These are phyloP conservation scores for Diacarnus erythraeanus DNA, from an alignment of 37 sponge, comb jelly and placozoan species.

Conservation along the genomic window DNA sequence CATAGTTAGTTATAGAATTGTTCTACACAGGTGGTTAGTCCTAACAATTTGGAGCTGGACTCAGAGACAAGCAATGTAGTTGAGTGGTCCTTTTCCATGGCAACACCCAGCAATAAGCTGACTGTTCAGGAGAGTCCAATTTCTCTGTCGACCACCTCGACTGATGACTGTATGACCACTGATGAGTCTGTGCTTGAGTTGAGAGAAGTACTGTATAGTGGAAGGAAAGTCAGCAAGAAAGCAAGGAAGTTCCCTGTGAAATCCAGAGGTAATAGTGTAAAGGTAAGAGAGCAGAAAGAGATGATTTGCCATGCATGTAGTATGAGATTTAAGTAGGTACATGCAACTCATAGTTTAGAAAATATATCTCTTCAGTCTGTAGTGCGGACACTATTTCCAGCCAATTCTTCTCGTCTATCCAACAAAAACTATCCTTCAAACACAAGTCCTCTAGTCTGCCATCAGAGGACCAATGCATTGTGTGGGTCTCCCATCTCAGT, in stretches of 20 bases:
- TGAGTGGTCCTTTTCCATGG: slow-evolving; percentile 65
- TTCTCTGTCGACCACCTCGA: background rate
- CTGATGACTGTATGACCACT: background rate
- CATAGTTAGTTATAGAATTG: background rate
- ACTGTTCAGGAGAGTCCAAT: background rate
- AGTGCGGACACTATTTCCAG: slow-evolving; percentile 26
- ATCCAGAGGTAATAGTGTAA: background rate
- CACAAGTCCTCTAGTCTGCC: background rate
- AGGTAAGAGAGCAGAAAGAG: background rate
- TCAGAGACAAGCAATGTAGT: slow-evolving; percentile 26
- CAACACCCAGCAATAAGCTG: slow-evolving; percentile 34
- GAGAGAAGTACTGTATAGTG: background rate
- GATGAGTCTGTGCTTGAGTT: slow-evolving; percentile 5
- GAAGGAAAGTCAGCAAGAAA: background rate
- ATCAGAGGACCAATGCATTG: background rate
- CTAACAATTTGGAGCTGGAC: slow-evolving; percentile 22
- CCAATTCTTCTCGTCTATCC: background rate
- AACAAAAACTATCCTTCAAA: background rate
- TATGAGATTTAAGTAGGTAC: background rate
- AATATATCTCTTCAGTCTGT: slow-evolving; percentile 3
- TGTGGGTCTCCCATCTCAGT: background rate
- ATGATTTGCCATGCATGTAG: too few species aligned
- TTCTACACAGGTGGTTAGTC: slow-evolving; percentile 12
- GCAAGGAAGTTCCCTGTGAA: background rate
- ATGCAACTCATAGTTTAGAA: background rate